Base-by-base conservation (phyloP, 2,797 vertebrate species). In the Etheostoma perlongum region DNA sequence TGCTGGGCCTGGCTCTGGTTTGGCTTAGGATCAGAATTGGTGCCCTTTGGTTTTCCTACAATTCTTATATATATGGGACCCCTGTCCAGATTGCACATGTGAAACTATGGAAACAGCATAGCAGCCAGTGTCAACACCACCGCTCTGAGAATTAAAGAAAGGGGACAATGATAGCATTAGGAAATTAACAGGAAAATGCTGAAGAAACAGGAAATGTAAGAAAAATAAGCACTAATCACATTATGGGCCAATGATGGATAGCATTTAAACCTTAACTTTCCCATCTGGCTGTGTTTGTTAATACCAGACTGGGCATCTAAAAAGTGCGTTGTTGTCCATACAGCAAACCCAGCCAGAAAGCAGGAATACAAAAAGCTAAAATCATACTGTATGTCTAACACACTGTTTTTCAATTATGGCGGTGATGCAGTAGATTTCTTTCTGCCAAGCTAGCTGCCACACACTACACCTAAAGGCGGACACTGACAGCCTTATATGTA, bases 111-210 rank as follows among this genome's bases (percentile, higher is more conserved):
- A 65, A 81, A 80, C 55, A 0, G 63, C 70, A 77, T 7, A 78
- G 69, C 74, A 59, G 80, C 59, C 70, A 59, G 57, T 40, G 53
- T 81, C 80, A 80, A 76, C 72, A 82, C 76, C 72, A 75, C 23
- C 5, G 12, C 46, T 64, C 49, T 68, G 52, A 76, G 49, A 84
- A 85, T 81, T 40, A 79, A 66, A 8, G 52, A 23, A 23, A 23
- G 21, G 21, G 21, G 21, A 23, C 21, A 23, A 23, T 23, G 21
- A 23, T 23, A 23, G 21, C 21, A 23, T 23, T 23, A 23, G 21
- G 21, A 23, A 23, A 23, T 23, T 23, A 23, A 23, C 21, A 23
- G 21, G 21, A 23, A 23, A 23, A 23, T 23, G 21, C 21, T 23
- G 21, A 23, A 23, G 21, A 23, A 23, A 23, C 21, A 23, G 21